phyloP scores from a whole-genome alignment of 2,797 vertebrate species.

The Typhlichthys subterraneus region DNA sequence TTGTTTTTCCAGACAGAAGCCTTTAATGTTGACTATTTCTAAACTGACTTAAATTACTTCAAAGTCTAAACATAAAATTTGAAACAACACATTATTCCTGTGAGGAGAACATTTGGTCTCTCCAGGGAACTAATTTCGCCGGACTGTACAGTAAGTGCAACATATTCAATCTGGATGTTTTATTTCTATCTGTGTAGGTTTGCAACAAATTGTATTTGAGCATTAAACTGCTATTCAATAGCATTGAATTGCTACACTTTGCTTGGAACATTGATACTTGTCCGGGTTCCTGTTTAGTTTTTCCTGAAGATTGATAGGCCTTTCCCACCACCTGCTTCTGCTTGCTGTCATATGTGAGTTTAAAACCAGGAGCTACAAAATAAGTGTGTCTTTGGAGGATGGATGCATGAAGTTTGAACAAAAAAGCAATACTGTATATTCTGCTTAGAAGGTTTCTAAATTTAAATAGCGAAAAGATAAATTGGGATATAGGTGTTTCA shows the following conservation, averaged over 20 bases:
- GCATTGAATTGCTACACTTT: constrained; percentile 38
- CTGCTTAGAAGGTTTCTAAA: constrained; percentile 72
- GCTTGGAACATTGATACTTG: constrained; percentile 35
- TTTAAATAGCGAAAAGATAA: constrained; percentile 75
- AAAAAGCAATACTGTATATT: constrained; percentile 68
- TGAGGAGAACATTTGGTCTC: constrained; percentile 21
- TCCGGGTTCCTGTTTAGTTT: constrained; percentile 6
- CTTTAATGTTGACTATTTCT: constrained; percentile 4
- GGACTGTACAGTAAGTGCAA: constrained; percentile 16
- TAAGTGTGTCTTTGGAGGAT: constrained; percentile 51
- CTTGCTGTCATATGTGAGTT: constrained; percentile 47
- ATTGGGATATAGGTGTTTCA: constrained; percentile 50
- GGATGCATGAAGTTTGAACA: constrained; percentile 60
- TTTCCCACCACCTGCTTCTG: constrained; percentile 18
- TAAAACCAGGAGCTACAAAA: constrained; percentile 55
- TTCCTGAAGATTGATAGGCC: constrained; percentile 38
- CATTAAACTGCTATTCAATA: constrained; percentile 56
- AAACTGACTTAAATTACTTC: constrained; percentile 8
- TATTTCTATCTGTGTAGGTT: constrained; percentile 12
- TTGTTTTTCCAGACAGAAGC: constrained; percentile 9
- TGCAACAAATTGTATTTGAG: constrained; percentile 52
- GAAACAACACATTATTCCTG: background rate
- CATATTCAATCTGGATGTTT: constrained; percentile 21
- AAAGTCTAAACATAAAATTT: constrained; percentile 3
- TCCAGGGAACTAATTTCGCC: constrained; percentile 27